phyloP scores from a whole-genome alignment of 1,140 invertebrate species.

The Formica selysi region DNA sequence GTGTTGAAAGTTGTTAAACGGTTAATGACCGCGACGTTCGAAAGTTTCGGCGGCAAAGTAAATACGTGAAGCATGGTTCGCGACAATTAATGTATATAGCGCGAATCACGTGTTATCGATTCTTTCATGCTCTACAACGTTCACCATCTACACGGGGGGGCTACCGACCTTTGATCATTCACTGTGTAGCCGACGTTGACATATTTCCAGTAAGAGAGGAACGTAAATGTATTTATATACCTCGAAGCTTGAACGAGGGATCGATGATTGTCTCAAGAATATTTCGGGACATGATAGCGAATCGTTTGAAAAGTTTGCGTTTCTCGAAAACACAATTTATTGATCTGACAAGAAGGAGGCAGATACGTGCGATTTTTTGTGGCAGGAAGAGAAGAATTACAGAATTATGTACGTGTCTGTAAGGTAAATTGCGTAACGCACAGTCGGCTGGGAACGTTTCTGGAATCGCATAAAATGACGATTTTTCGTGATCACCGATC shows the following conservation, averaged over 20 bases:
- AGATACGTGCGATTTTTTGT: background rate
- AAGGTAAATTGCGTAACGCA: background rate
- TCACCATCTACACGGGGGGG: conserved; percentile 28
- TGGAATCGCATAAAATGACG: conserved; percentile 10
- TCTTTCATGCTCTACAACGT: conserved; percentile 62
- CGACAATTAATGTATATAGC: conserved; percentile 27
- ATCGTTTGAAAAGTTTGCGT: background rate
- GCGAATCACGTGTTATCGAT: conserved; percentile 57
- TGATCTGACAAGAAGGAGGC: background rate
- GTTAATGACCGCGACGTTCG: conserved; percentile 19
- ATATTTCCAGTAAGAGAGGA: conserved; percentile 49
- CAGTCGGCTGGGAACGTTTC: background rate
- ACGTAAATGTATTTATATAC: conserved; percentile 61
- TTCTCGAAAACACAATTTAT: background rate
- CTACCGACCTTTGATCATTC: conserved; percentile 59
- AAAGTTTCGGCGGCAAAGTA: conserved; percentile 17
- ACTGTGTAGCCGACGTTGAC: conserved; percentile 52
- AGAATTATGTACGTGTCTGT: background rate
- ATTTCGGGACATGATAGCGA: background rate
- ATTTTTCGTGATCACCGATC: background rate
- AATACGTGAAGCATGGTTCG: background rate
- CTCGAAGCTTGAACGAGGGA: conserved; percentile 11
- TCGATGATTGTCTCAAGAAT: conserved; percentile 46
- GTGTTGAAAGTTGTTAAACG: background rate
- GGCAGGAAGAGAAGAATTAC: background rate